Percentiles rank a stretch among this genome's conserved stretches.
Conservation (phyloP, 2,888 invertebrate genomes). For the Melanchra persicariae region DNA sequence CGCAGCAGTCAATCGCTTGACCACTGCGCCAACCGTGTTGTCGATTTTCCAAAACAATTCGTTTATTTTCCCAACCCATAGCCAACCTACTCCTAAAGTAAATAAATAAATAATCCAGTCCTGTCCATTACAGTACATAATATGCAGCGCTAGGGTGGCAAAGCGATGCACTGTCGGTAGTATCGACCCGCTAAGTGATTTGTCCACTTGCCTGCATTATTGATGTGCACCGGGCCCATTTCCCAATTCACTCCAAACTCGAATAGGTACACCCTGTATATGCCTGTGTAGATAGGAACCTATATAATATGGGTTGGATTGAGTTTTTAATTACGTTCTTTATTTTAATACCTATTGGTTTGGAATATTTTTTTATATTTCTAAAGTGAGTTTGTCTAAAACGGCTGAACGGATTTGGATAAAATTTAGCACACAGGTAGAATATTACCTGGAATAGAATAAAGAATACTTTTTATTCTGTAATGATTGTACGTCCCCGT, state of each 20-base stretch:
- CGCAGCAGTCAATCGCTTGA: too few relatives aligned
- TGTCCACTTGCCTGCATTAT: slow-evolving; percentile 86
- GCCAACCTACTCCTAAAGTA: slow-evolving; percentile 22
- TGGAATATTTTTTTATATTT: too few relatives aligned
- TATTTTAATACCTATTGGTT: neutral
- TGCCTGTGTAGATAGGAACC: slow-evolving; percentile 21
- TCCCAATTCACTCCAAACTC: slow-evolving; percentile 72
- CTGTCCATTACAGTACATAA: slow-evolving; percentile 58
- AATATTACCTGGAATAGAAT: too few relatives aligned
- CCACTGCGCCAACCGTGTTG: too few relatives aligned
- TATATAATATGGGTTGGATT: slow-evolving; percentile 16
- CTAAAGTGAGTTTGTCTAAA: too few relatives aligned
- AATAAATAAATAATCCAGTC: slow-evolving; percentile 41
- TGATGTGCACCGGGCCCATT: slow-evolving; percentile 79
- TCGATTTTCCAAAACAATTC: too few relatives aligned
- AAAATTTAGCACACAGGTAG: too few relatives aligned
- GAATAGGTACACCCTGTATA: slow-evolving; percentile 36
- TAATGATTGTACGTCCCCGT: too few relatives aligned
- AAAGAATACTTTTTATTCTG: too few relatives aligned
- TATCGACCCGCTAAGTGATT: slow-evolving; percentile 82
- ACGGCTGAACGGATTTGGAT: too few relatives aligned
- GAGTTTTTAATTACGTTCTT: slow-evolving; percentile 9
- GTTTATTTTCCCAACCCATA: neutral
- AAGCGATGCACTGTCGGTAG: slow-evolving; percentile 63
- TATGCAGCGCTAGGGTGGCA: slow-evolving; percentile 64